Conservation (phyloP, 2,113 vertebrate genomes). For the Sinocyclocheilus anshuiensis region DNA sequence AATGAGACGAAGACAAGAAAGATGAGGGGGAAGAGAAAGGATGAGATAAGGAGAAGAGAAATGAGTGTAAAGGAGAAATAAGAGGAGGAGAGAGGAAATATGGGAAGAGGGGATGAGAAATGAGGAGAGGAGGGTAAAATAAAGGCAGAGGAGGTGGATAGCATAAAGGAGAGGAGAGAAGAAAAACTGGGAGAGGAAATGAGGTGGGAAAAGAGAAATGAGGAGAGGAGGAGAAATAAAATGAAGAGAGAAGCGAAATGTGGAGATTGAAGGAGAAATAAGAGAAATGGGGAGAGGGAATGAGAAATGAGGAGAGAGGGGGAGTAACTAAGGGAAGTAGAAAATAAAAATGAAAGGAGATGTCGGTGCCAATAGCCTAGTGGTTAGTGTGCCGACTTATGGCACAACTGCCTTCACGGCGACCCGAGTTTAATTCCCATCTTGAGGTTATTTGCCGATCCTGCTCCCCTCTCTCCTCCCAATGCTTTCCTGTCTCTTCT, state of each 20-base stretch:
- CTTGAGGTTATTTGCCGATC: too few relatives aligned
- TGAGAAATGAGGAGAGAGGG: background rate
- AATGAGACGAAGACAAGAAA: background rate
- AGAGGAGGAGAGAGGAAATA: background rate
- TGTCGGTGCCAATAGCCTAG: too few relatives aligned
- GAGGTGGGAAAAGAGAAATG: background rate
- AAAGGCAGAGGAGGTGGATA: background rate
- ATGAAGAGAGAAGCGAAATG: background rate
- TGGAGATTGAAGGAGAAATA: background rate
- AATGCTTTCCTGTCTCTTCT: too few relatives aligned
- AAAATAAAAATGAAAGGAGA: background rate
- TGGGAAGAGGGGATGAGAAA: background rate
- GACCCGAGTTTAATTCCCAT: too few relatives aligned
- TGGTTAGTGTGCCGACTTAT: too few relatives aligned
- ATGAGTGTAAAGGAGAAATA: background rate
- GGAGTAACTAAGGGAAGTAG: background rate
- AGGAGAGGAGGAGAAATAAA: background rate
- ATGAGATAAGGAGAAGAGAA: slow-evolving; percentile 47
- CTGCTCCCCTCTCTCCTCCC: too few relatives aligned
- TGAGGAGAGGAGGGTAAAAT: background rate
- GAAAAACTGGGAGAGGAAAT: background rate
- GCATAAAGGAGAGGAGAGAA: background rate
- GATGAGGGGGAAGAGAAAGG: slow-evolving; percentile 50
- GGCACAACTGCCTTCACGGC: too few relatives aligned
- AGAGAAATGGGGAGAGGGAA: background rate